These are phyloP conservation scores for Hemitrygon akajei DNA, from an alignment of 2,797 vertebrate genomes.

Conservation along the genomic window DNA sequence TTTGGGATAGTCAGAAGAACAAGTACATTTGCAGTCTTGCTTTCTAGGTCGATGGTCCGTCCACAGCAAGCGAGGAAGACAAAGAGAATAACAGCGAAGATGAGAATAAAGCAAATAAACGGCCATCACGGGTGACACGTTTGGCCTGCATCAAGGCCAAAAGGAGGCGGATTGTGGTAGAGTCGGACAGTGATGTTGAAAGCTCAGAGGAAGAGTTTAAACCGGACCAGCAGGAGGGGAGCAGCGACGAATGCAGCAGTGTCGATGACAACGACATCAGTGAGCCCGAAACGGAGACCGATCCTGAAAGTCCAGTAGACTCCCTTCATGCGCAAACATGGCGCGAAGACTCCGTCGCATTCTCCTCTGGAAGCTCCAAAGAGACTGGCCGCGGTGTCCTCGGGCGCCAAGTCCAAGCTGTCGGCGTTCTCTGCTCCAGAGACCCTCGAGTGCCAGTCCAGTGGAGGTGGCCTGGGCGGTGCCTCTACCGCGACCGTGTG, in stretches of 20 bases:
- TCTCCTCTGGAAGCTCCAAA: conserved; percentile 50
- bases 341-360: conserved; percentile 51
- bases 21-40: conserved; percentile 29
- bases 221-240: conserved; percentile 70
- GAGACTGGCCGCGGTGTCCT: conserved; percentile 50
- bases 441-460: conserved; percentile 67
- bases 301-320: conserved; percentile 67
- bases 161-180: conserved; percentile 72
- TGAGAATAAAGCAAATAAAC: conserved; percentile 55
- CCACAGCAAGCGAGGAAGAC: conserved; percentile 54
- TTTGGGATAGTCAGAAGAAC: background rate
- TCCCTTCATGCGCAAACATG: conserved; percentile 73
- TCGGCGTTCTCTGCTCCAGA: conserved; percentile 77
- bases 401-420: conserved; percentile 70
- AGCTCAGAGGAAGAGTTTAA: conserved; percentile 84
- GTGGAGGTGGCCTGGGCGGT: conserved; percentile 37
- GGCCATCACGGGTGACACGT: conserved; percentile 49
- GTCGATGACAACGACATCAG: conserved; percentile 56
- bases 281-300: conserved; percentile 48
- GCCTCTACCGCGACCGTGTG: conserved; percentile 54
- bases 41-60: conserved; percentile 61
- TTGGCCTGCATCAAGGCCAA: conserved; percentile 66
- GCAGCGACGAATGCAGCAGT: conserved; percentile 67
- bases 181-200: conserved; percentile 74
- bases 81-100: conserved; percentile 49